Evolutionary conservation across 2,113 vertebrate genomes (phyloP), one percentile per base, ranked within the genome.

Genomic region (Rhinopithecus roxellana): DNA sequence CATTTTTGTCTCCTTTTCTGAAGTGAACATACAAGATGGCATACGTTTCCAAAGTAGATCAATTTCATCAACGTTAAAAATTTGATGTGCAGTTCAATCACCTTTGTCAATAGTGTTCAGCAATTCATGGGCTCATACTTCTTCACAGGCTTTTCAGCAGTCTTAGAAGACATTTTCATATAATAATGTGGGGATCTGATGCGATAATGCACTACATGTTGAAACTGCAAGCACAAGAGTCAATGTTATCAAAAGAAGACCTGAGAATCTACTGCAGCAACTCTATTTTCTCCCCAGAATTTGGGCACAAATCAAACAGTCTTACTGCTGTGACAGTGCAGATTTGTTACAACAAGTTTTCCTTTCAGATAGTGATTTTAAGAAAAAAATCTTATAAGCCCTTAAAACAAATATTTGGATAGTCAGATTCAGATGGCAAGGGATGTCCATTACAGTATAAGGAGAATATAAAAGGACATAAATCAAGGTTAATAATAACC

Each of bases 31-130:
- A 57, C 6, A 22, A 84, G 64, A 75, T 90, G 35, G 57, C 64
- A 77, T 96, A 93, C 25, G 5, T 84, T 93, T 94, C 82, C 82
- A 85, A 95, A 94, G 93, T 17, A 82, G 59, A 55, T 50, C 81
- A 81, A 57, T 90, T 94, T 81, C 72, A 74, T 82, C 97, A 82
- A 50, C 77, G 55, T 92, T 94, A 74, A 95, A 97, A 89, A 43
- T 69, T 40, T 82, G 50, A 83, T 59, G 23, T 77, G 70, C 59
- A 14, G 72, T 84, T 92, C 87, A 55, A 32, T 95, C 90, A 87
- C 69, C 67, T 92, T 78, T 72, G 50, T 92, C 90, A 81, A 55
- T 95, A 74, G 92, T 85, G 67, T 84, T 89, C 87, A 81, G 89
- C 64, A 48, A 70, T 75, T 59, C 45, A 38, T 16, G 1, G 64